phyloP scores from a whole-genome alignment of 2,797 vertebrate genomes.

The Chrysocyon brachyurus region DNA sequence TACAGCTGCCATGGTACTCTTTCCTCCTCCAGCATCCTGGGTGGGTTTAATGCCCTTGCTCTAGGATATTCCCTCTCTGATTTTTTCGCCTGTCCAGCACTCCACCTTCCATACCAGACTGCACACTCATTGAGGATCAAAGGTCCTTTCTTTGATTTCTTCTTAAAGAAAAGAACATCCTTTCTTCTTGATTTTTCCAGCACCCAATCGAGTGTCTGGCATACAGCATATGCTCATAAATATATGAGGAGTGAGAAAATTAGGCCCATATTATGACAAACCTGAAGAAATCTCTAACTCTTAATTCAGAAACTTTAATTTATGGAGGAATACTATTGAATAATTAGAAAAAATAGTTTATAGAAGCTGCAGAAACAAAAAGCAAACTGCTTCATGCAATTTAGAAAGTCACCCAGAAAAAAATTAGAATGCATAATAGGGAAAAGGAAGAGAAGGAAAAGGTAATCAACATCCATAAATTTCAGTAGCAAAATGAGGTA shows the following conservation, averaged over 20 bases:
- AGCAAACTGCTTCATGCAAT: neutral
- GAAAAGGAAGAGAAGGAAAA: neutral
- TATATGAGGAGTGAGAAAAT: neutral
- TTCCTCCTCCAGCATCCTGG: neutral
- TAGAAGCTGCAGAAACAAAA: neutral
- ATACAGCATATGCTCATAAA: neutral
- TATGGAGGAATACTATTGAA: neutral
- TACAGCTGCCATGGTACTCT: too few species aligned
- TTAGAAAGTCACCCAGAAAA: conserved; percentile 26
- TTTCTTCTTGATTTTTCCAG: neutral
- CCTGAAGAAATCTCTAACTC: neutral
- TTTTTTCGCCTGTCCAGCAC: neutral
- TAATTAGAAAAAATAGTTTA: conserved; percentile 10
- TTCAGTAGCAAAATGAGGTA: neutral
- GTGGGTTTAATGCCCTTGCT: neutral
- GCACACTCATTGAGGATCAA: neutral
- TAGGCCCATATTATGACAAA: neutral
- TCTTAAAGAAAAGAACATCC: too few species aligned
- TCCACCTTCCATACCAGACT: neutral
- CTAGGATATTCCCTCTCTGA: neutral
- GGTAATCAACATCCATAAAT: neutral
- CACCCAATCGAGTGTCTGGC: neutral
- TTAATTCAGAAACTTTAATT: neutral
- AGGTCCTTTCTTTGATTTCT: neutral
- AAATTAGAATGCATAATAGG: neutral